Conservation (phyloP, 2,113 vertebrate genomes). For the Thalassarche chlororhynchos region DNA sequence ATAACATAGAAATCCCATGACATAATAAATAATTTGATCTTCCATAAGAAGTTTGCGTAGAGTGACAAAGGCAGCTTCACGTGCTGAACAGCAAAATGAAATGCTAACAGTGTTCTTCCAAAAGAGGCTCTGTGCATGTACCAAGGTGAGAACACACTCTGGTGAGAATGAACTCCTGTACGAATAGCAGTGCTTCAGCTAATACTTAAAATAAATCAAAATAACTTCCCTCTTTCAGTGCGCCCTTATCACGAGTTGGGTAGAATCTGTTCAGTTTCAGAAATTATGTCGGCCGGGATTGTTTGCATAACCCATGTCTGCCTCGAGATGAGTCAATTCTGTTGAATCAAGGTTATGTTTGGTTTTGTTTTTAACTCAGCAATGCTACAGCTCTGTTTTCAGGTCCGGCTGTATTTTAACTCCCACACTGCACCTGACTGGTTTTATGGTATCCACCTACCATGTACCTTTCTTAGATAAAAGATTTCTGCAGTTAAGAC, state of each 20-base stretch:
- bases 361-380: not conserved
- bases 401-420: conserved; percentile 2
- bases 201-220: not conserved
- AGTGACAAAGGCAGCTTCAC: not conserved
- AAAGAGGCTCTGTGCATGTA: not conserved
- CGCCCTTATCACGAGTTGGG: not conserved
- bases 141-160: not conserved
- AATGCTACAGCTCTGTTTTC: not conserved
- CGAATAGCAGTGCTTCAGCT: not conserved
- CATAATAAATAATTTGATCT: not conserved
- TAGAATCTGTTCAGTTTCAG: not conserved
- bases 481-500: not conserved
- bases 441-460: not conserved
- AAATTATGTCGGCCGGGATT: not conserved
- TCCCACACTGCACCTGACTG: not conserved
- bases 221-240: not conserved
- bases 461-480: not conserved
- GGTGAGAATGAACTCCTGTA: not conserved
- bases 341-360: not conserved
- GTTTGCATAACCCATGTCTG: not conserved
- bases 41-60: not conserved
- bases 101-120: not conserved
- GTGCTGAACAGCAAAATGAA: not conserved
- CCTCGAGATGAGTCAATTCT: not conserved
- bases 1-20: not conserved